Conservation (phyloP, 1,140 invertebrate species). For the Nilaparvata lugens region DNA sequence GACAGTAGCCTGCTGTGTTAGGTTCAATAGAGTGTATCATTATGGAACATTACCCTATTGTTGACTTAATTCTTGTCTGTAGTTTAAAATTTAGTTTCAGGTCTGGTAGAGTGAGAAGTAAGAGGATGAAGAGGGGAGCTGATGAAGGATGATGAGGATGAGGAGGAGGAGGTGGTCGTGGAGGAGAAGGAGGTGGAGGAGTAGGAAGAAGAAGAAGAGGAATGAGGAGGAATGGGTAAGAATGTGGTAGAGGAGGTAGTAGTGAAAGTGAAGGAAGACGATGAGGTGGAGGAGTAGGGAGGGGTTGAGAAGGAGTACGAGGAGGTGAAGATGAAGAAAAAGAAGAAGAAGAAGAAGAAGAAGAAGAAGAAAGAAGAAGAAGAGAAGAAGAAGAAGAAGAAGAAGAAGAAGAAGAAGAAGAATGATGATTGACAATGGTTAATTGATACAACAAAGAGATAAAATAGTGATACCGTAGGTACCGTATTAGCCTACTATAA, state of each 20-base stretch:
- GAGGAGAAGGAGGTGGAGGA: too few relatives aligned
- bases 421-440: neutral
- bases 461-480: too few relatives aligned
- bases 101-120: too few relatives aligned
- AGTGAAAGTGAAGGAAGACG: neutral
- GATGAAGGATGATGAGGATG: too few relatives aligned
- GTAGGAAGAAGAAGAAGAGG: neutral
- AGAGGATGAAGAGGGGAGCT: neutral
- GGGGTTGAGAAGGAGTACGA: neutral
- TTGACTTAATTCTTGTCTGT: too few relatives aligned
- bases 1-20: too few relatives aligned
- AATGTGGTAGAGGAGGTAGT: neutral
- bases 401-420: neutral
- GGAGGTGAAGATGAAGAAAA: neutral
- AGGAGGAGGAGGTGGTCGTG: neutral
- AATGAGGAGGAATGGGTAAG: neutral
- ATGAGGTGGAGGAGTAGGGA: neutral
- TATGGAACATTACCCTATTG: too few relatives aligned
- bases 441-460: too few relatives aligned
- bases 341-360: neutral
- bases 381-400: neutral
- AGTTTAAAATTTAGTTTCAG: too few relatives aligned
- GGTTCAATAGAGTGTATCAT: too few relatives aligned
- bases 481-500: too few relatives aligned
- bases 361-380: neutral